phyloP scores from a whole-genome alignment of 64 coral and sea anemone genomes.

The Pocillopora verrucosa region DNA sequence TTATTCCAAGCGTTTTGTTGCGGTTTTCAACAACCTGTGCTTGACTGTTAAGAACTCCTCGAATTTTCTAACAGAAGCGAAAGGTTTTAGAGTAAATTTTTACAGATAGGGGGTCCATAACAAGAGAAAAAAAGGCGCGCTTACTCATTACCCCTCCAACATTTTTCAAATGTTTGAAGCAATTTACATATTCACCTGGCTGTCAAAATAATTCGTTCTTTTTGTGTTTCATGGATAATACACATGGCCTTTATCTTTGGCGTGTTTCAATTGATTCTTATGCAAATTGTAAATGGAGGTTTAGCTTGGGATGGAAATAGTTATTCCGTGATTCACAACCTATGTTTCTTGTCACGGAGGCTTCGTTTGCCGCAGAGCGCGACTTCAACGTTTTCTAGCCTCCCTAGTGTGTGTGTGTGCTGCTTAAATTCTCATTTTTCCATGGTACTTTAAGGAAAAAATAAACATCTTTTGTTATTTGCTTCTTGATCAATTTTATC shows the following conservation, averaged over 20 bases:
- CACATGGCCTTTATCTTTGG: slow-evolving; percentile 69
- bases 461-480: slow-evolving; percentile 53
- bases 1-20: slow-evolving; percentile 46
- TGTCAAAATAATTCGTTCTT: slow-evolving; percentile 52
- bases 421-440: slow-evolving; percentile 17
- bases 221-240: slow-evolving; percentile 62
- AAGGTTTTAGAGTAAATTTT: slow-evolving; percentile 2
- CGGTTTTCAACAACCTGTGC: slow-evolving; percentile 23
- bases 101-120: not conserved
- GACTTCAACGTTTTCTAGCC: not conserved
- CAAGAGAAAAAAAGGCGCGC: not conserved
- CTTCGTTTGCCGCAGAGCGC: too few relatives aligned
- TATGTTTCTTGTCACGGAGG: not conserved
- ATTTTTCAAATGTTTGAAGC: slow-evolving; percentile 68
- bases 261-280: slow-evolving; percentile 56
- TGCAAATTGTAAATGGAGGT: slow-evolving; percentile 39
- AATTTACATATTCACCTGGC: slow-evolving; percentile 73
- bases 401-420: not conserved
- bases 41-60: slow-evolving; percentile 16
- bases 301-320: not conserved
- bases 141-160: slow-evolving; percentile 1
- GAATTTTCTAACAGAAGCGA: slow-evolving; percentile 25
- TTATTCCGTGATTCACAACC: slow-evolving; percentile 16
- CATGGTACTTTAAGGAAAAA: slow-evolving; percentile 33
- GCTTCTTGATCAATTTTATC: not conserved